These are phyloP conservation scores for Zapornia atra DNA, from an alignment of 2,113 vertebrate species.

Conservation along the genomic window DNA sequence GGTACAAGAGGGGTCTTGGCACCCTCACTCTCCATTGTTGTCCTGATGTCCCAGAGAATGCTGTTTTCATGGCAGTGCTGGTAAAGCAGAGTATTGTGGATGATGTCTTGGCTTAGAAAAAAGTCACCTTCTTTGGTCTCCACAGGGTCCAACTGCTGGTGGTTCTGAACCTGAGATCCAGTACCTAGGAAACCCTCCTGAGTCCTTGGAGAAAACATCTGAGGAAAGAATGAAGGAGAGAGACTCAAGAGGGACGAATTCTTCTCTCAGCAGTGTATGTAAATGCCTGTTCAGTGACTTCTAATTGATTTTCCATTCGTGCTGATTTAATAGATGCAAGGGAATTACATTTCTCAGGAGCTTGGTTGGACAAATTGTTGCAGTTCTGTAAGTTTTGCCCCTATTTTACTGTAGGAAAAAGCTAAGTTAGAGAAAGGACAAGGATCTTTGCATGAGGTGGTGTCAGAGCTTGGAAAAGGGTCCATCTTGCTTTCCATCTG, in stretches of 20 bases:
- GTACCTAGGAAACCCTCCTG: neutral
- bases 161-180: neutral
- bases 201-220: neutral
- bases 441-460: neutral
- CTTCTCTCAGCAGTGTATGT: neutral
- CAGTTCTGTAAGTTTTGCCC: neutral
- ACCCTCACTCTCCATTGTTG: neutral
- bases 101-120: neutral
- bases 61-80: neutral
- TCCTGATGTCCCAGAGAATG: neutral
- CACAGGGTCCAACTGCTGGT: neutral
- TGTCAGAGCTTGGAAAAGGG: neutral
- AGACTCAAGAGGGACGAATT: neutral
- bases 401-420: neutral
- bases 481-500: neutral
- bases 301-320: neutral
- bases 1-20: neutral
- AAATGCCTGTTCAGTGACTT: neutral
- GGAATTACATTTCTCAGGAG: neutral
- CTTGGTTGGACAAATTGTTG: neutral
- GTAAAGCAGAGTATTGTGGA: neutral
- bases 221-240: neutral
- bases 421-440: neutral
- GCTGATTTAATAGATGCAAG: neutral
- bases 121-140: neutral